Evolutionary conservation across 2,113 vertebrate genomes (phyloP).

Genomic region (Mus spicilegus): DNA sequence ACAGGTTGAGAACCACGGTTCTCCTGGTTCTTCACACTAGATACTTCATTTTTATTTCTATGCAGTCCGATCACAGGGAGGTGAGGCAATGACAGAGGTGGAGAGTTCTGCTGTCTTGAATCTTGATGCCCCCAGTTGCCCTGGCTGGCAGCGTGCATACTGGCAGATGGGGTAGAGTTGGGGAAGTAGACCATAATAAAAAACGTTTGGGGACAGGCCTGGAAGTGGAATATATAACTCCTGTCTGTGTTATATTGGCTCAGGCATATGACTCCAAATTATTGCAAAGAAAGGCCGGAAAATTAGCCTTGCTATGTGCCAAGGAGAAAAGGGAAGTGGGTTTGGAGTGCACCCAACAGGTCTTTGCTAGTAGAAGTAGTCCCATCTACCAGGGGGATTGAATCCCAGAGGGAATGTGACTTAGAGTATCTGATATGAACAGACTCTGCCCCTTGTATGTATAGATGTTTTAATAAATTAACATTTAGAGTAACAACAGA

Average conservation of each 20-base stretch:
- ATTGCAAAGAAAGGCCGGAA: conserved; percentile 46
- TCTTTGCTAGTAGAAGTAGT: neutral
- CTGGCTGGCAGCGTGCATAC: neutral
- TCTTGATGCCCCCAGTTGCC: neutral
- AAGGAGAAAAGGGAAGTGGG: conserved; percentile 4
- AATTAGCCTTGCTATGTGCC: neutral
- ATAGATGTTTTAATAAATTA: conserved; percentile 61
- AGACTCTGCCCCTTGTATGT: conserved; percentile 30
- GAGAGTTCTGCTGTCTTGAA: neutral
- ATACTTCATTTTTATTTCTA: neutral
- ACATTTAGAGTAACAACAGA: conserved; percentile 28
- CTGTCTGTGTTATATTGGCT: conserved; percentile 1
- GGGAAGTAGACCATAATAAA: neutral
- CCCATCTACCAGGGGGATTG: neutral
- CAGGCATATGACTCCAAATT: neutral
- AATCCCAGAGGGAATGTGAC: neutral
- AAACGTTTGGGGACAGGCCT: neutral
- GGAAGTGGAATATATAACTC: neutral
- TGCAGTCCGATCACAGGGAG: neutral
- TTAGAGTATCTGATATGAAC: neutral
- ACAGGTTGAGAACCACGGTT: neutral
- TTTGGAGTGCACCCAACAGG: conserved; percentile 25
- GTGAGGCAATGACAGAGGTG: neutral
- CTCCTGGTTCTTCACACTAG: neutral
- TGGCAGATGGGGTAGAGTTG: neutral